These are phyloP conservation scores for Bolinopsis microptera DNA, from an alignment of 37 sponge, comb jelly and placozoan genomes.

Conservation along the genomic window DNA sequence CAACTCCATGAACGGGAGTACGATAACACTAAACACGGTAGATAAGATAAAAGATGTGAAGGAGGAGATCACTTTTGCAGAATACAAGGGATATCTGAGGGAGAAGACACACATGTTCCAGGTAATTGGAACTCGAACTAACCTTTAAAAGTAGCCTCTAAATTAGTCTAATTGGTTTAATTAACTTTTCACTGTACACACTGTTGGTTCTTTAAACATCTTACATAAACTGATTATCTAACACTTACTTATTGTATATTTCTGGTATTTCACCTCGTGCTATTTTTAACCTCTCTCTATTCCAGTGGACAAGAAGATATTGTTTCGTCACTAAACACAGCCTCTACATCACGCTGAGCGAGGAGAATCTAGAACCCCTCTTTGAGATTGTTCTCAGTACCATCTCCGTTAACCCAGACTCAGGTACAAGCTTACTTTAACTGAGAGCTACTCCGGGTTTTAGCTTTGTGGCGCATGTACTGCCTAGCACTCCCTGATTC, in stretches of 20 bases:
- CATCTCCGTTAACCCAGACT: slow-evolving; percentile 32
- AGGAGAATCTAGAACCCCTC: slow-evolving; percentile 48
- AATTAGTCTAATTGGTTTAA: background rate
- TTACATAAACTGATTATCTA: no score
- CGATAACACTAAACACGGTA: slow-evolving; percentile 43
- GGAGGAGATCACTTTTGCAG: background rate
- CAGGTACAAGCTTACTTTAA: slow-evolving; percentile 30
- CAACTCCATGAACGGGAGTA: slow-evolving; percentile 47
- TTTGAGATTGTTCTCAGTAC: slow-evolving; percentile 28
- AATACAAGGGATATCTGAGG: slow-evolving; percentile 14
- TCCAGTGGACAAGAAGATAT: slow-evolving; percentile 58
- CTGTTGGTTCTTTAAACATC: no score
- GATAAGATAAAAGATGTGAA: slow-evolving; percentile 36
- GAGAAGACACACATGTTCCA: slow-evolving; percentile 58
- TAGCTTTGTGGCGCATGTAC: no score
- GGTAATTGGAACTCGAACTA: background rate
- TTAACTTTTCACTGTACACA: background rate
- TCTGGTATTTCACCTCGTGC: no score
- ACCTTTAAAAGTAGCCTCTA: background rate
- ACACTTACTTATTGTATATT: no score
- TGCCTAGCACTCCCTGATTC: no score
- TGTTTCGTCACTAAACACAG: slow-evolving; percentile 49
- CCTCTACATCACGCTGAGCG: slow-evolving; percentile 9
- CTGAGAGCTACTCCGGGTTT: no score
- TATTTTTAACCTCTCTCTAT: no score